These are phyloP conservation scores for Tupaia tana DNA, from an alignment of 2,113 vertebrate species.

Conservation along the genomic window DNA sequence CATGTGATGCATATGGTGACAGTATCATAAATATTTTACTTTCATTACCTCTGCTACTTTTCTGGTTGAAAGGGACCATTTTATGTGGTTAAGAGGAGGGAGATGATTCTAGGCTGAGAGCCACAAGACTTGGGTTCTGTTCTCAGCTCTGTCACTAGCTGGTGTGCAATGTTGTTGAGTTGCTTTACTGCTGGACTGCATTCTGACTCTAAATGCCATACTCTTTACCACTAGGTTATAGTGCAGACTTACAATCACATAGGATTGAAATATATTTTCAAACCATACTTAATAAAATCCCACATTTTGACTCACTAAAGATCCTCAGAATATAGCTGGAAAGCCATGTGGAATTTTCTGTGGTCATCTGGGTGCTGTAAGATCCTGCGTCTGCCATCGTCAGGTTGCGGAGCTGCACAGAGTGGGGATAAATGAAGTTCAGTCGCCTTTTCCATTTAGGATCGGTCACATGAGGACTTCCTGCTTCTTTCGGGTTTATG, in stretches of 20 bases:
- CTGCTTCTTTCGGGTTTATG: rapidly evolving
- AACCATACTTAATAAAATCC: not conserved
- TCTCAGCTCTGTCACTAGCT: not conserved
- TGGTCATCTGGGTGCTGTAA: constrained; percentile 32
- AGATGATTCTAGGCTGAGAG: not conserved
- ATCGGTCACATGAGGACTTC: rapidly evolving
- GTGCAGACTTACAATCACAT: not conserved
- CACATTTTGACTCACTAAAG: constrained; percentile 71
- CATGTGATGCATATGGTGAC: not conserved
- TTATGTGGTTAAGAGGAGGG: not conserved
- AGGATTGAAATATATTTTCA: not conserved
- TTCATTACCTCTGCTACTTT: not conserved
- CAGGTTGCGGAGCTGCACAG: constrained; percentile 61
- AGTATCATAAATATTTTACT: not conserved
- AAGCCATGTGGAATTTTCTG: rapidly evolving
- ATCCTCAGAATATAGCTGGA: constrained; percentile 16
- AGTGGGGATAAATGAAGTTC: not conserved
- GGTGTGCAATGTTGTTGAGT: not conserved
- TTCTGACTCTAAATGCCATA: not conserved
- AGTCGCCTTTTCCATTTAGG: not conserved
- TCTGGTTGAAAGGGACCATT: not conserved
- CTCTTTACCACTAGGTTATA: not conserved
- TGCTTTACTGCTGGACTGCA: not conserved
- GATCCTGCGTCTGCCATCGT: not conserved
- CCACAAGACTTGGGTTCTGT: not conserved